A percentile compares a stretch with the other conserved stretches of the same genome.
These are phyloP conservation scores for Moxostoma hubbsi DNA, from an alignment of 2,797 vertebrate species.

Conservation along the genomic window DNA sequence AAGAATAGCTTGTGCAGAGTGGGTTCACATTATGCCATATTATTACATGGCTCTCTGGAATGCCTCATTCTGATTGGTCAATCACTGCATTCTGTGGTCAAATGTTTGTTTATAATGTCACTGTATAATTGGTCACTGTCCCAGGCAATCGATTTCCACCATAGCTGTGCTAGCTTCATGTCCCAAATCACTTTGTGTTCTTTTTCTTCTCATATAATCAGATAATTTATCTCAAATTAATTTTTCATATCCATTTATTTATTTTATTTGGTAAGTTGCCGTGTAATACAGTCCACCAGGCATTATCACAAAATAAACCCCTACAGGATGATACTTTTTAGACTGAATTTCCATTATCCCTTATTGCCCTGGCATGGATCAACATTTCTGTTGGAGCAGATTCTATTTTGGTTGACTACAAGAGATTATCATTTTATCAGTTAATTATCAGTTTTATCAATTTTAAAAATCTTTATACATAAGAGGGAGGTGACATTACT, in stretches of 20 bases:
- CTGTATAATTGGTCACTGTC: too few relatives aligned
- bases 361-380: neutral
- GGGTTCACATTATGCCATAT: constrained; percentile 65
- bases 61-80: constrained; percentile 4
- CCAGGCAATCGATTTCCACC: neutral
- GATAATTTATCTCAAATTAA: neutral
- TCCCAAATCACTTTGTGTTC: neutral
- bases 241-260: neutral
- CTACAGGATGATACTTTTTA: too few relatives aligned
- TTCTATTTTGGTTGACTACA: neutral
- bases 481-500: neutral
- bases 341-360: too few relatives aligned
- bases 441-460: too few relatives aligned
- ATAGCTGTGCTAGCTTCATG: neutral
- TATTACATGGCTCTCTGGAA: constrained; percentile 22
- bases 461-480: neutral
- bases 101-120: too few relatives aligned
- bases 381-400: neutral
- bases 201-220: neutral
- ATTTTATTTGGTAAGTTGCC: neutral
- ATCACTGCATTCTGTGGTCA: neutral
- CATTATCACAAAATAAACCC: too few relatives aligned
- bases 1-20: constrained; percentile 46
- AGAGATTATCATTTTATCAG: neutral
- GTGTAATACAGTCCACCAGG: neutral